Base-by-base conservation (phyloP, 1,140 invertebrate genomes). In the Gonatopus flavifemur region DNA sequence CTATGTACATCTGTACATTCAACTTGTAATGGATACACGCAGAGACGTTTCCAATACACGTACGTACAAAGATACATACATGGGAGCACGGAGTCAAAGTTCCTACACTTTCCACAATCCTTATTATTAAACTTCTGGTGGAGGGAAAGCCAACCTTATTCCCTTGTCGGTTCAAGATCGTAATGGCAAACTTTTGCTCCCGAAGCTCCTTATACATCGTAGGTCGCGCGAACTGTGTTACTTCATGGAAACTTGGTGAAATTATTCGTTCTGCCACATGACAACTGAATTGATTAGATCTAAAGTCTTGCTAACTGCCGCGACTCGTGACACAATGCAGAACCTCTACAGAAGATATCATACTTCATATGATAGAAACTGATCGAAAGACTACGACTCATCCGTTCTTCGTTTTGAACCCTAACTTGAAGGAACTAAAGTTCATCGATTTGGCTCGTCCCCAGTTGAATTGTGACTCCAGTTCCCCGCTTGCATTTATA, bases 231-330 rank as follows among this genome's bases (percentile, higher is more conserved):
- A 20, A 25, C 37, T 25, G 32, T 42, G 39, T 12, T 28, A 28
- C 25, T 35, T 24, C 28, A 6, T 24, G 44, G 33, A 46, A 59
- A 57, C 49, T 44, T 16, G 15, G 32, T 35, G 19, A 49, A 52
- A 59, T 52, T 57, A 59, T 59, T 59, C 54, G 39, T n/a, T n/a
- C 15, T 25, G 21, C 48, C 25, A 15, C 42, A 38, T 47, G 49
- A 57, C 48, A 46, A 52, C 35, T 35, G 40, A 59, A 57, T 57
- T 57, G 54, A 59, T 59, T 57, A 59, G 39, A 59, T 52, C 54
- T 52, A 42, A 59, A 59, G n/a, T n/a, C 54, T 59, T 52, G 32
- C 10, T 20, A 32, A 36, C 19, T 16, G 21, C 13, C 30, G 32
- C 35, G 43, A 30, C 4, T 40, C 12, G 12, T 28, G 25, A 28